Percentiles rank a stretch among this genome's conserved stretches.
phyloP scores from a whole-genome alignment of 2,797 vertebrate genomes.

The Anomalospiza imberbis region DNA sequence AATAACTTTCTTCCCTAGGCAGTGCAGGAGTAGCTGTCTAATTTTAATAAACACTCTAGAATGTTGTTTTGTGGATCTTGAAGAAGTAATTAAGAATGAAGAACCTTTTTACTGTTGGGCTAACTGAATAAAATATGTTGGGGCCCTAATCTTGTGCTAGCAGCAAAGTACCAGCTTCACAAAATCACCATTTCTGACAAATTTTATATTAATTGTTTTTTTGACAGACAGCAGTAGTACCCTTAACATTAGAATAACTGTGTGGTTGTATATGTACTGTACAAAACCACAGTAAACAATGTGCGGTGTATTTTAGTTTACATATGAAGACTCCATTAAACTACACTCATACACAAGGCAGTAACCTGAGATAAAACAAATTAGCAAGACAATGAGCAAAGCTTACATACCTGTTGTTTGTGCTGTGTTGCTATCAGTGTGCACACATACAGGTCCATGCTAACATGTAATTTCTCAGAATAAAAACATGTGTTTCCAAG shows the following conservation, averaged over 20 bases:
- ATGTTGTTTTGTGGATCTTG: neutral
- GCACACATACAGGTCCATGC: neutral
- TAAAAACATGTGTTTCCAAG: neutral
- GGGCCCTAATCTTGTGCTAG: neutral
- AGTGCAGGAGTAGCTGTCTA: neutral
- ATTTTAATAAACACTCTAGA: slow-evolving; percentile 33
- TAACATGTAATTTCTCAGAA: neutral
- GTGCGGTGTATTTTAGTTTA: neutral
- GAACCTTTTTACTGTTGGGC: neutral
- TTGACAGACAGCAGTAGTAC: neutral
- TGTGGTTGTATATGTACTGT: neutral
- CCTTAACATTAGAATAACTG: neutral
- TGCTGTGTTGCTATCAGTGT: neutral
- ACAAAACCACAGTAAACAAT: neutral
- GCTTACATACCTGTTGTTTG: neutral
- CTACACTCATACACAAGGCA: neutral
- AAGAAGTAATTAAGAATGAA: slow-evolving; percentile 34
- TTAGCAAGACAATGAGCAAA: neutral
- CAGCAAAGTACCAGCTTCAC: neutral
- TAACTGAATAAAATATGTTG: neutral
- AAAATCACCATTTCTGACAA: neutral
- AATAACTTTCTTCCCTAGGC: slow-evolving; percentile 20
- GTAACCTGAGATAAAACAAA: neutral
- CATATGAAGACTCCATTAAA: neutral
- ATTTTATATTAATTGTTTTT: neutral